phyloP scores from a whole-genome alignment of 2,113 vertebrate species.

The Globicephala melas region DNA sequence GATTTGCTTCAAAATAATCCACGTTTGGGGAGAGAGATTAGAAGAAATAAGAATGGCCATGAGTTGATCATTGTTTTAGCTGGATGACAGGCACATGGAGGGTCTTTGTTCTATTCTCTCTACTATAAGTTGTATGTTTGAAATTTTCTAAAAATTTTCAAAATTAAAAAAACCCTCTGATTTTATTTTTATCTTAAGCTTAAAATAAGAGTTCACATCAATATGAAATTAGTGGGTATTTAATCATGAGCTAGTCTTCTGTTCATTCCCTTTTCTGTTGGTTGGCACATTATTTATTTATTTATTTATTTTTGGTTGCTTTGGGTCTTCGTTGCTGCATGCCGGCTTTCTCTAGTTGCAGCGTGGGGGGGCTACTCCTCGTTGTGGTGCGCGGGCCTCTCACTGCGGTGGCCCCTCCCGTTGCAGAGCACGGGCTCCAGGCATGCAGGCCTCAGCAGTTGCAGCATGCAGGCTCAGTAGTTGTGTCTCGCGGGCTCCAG shows the following conservation, averaged over 20 bases:
- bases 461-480: too few species aligned
- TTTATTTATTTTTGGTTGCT: too few species aligned
- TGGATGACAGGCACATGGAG: not conserved
- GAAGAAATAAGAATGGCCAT: slow-evolving; percentile 21
- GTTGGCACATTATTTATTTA: not conserved
- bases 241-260: not conserved
- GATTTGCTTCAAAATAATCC: slow-evolving; percentile 28
- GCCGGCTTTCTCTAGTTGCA: too few species aligned
- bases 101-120: not conserved
- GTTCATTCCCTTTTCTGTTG: slow-evolving; percentile 27
- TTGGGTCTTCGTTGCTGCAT: too few species aligned
- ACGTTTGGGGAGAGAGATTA: not conserved
- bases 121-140: not conserved
- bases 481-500: too few species aligned
- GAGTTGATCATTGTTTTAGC: not conserved
- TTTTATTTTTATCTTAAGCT: slow-evolving; percentile 44
- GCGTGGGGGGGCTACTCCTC: too few species aligned
- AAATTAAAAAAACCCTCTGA: not conserved
- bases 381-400: too few species aligned
- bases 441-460: too few species aligned
- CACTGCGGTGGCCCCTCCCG: too few species aligned
- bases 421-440: too few species aligned
- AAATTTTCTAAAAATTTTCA: slow-evolving; percentile 27
- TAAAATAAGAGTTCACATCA: slow-evolving; percentile 17
- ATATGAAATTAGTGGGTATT: not conserved